These are phyloP conservation scores for Phocides pigmalion DNA, from an alignment of 1,140 invertebrate genomes.

Conservation along the genomic window DNA sequence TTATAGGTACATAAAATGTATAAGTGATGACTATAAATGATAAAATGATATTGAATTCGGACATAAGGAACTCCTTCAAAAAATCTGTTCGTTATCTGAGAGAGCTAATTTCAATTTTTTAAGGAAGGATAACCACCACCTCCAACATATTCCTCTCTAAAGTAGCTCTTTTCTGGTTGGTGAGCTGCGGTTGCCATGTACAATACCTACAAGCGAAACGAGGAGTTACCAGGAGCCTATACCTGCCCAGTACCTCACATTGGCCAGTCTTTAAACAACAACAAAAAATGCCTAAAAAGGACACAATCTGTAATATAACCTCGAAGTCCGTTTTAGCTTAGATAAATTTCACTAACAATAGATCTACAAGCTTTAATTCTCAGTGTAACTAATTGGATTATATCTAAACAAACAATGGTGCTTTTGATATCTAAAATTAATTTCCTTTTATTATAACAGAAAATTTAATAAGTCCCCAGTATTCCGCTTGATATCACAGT, in stretches of 20 bases:
- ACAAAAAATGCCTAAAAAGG: too few species aligned
- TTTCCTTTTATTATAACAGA: neutral
- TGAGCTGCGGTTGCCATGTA: too few species aligned
- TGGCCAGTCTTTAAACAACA: too few species aligned
- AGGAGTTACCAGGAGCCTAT: too few species aligned
- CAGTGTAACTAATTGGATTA: neutral
- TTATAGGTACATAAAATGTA: neutral
- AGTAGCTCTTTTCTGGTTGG: too few species aligned
- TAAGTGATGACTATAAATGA: neutral
- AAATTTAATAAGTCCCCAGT: constrained; percentile 16
- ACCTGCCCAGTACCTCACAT: too few species aligned
- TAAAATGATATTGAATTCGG: neutral
- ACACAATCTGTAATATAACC: too few species aligned
- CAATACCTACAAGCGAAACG: too few species aligned
- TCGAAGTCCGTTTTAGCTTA: neutral
- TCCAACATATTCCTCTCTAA: too few species aligned
- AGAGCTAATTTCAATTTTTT: too few species aligned
- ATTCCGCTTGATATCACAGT: neutral
- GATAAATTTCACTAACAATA: constrained; percentile 10
- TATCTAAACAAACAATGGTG: constrained; percentile 7
- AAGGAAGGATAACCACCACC: too few species aligned
- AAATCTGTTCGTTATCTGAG: too few species aligned
- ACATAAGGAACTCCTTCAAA: neutral
- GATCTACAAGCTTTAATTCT: constrained; percentile 6
- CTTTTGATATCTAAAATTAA: constrained; percentile 10